Percentiles rank a stretch among this genome's conserved stretches.
These are phyloP conservation scores for Rhabdornis inornatus DNA, from an alignment of 2,113 vertebrate genomes.

Conservation along the genomic window DNA sequence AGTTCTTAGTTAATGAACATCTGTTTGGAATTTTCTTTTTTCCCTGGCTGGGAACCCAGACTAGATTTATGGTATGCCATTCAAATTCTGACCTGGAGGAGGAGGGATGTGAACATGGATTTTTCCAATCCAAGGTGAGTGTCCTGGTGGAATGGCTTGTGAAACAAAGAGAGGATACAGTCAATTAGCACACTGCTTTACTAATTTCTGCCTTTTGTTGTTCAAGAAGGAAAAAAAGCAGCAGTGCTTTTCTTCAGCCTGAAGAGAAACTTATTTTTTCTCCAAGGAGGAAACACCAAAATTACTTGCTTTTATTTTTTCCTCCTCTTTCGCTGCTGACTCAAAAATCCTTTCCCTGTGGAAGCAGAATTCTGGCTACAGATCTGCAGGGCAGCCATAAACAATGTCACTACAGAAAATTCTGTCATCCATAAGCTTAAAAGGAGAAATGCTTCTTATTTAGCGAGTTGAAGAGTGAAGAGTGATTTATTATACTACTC, in stretches of 20 bases:
- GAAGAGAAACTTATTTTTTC: background rate
- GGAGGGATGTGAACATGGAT: background rate
- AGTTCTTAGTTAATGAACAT: background rate
- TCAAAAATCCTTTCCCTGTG: background rate
- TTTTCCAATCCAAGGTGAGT: background rate
- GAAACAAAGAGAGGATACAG: background rate
- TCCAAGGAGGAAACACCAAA: background rate
- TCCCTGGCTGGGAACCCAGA: background rate
- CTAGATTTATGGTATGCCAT: background rate
- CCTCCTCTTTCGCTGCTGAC: background rate
- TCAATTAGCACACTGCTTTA: background rate
- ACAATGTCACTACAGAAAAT: background rate
- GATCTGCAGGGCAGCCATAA: background rate
- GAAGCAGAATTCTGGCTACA: background rate
- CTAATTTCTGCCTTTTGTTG: background rate
- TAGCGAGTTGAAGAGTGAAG: background rate
- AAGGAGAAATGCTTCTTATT: background rate
- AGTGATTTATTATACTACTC: background rate
- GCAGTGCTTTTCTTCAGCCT: background rate
- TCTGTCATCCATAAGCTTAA: background rate
- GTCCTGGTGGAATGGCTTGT: background rate
- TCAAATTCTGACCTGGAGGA: background rate
- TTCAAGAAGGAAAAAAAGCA: background rate
- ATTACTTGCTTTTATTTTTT: background rate
- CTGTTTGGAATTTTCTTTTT: background rate